Conservation (phyloP, 1,140 invertebrate species). For the Metopolophium dirhodum region DNA sequence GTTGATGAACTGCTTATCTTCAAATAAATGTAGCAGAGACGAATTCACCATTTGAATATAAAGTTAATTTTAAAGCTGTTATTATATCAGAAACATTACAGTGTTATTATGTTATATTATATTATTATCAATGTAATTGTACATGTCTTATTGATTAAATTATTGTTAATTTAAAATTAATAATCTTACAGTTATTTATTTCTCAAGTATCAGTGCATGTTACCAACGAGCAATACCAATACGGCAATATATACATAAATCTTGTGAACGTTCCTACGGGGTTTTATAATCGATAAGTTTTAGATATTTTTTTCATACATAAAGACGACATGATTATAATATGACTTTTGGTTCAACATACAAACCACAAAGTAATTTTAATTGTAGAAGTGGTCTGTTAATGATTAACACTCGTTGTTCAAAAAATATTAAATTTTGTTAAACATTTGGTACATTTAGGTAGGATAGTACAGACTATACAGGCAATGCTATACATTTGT, state of each 20-base stretch:
- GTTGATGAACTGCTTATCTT: conserved; percentile 56
- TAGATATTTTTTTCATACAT: too few relatives aligned
- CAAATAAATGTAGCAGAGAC: conserved; percentile 39
- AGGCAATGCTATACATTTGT: too few relatives aligned
- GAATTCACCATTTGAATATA: conserved; percentile 17
- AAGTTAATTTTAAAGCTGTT: conserved; percentile 39
- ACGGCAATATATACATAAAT: background rate
- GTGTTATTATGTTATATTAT: conserved; percentile 16
- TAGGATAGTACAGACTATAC: too few relatives aligned
- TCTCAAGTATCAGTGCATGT: background rate
- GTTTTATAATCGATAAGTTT: too few relatives aligned
- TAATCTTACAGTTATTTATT: background rate
- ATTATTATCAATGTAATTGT: conserved; percentile 41
- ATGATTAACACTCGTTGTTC: too few relatives aligned
- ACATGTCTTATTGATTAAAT: conserved; percentile 45
- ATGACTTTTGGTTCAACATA: too few relatives aligned
- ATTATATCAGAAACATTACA: conserved; percentile 35
- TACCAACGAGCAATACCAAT: background rate
- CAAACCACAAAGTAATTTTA: too few relatives aligned
- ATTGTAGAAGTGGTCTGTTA: too few relatives aligned
- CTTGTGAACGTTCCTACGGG: too few relatives aligned
- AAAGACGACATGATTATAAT: too few relatives aligned
- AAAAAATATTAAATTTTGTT: too few relatives aligned
- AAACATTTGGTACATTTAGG: too few relatives aligned
- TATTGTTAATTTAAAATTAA: conserved; percentile 38